Conservation (phyloP, 2,797 vertebrate species). For the Mormyrops boulengeri region DNA sequence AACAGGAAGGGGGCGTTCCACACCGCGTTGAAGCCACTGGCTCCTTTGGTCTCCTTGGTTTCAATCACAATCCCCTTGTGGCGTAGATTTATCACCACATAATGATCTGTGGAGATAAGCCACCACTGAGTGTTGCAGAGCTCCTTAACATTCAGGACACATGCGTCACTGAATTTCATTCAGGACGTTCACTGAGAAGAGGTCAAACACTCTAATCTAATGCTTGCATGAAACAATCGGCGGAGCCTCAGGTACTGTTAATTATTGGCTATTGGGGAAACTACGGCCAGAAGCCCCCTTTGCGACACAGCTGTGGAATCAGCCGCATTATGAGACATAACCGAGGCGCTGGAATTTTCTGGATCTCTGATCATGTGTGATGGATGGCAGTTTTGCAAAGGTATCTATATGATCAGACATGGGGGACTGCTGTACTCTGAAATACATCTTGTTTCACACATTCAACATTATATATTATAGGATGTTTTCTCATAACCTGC, state of each 20-base stretch:
- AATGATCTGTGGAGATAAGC: conserved; percentile 59
- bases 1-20: conserved; percentile 78
- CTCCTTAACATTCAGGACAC: background rate
- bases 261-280: background rate
- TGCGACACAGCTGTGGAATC: background rate
- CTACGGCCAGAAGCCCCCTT: background rate
- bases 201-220: background rate
- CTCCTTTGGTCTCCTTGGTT: conserved; percentile 68
- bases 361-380: background rate
- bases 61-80: conserved; percentile 57
- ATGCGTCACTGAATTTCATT: background rate
- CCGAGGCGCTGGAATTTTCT: background rate
- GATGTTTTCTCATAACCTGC: background rate
- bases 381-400: background rate
- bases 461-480: background rate
- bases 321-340: background rate
- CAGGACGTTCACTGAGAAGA: background rate
- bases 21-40: conserved; percentile 59
- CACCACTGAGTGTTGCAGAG: background rate
- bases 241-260: background rate
- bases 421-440: background rate
- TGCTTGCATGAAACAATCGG: background rate
- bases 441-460: background rate
- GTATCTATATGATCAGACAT: background rate
- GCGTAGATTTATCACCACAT: conserved; percentile 66